Base-by-base conservation (phyloP, 2,113 vertebrate genomes). In the Pluvianellus socialis region DNA sequence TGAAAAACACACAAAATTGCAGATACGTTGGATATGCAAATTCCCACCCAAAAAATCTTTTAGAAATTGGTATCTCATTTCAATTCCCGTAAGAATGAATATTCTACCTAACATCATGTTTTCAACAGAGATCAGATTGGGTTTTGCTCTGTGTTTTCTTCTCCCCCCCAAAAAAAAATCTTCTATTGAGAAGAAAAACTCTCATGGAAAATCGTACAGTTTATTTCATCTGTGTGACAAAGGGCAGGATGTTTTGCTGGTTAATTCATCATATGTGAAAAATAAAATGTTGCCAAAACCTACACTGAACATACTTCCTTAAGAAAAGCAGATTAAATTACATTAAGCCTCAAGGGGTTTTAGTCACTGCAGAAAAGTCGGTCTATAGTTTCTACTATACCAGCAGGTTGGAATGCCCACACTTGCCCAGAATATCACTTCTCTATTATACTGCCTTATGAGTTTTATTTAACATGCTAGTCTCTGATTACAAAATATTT, bases 231-330 rank as follows among this genome's bases (percentile, higher is more conserved):
- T 88, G 62, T 94, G 32, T 91, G 71, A 91, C 53, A 94, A 79
- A 89, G 26, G 53, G 50, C 91, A 97, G 97, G 96, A 95, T 97
- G 94, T 95, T 97, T 95, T 91, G 49, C 66, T 95, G 86, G 91
- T 94, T 92, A 95, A 86, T 89, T 81, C 83, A 80, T 86, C 84
- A 70, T 80, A 14, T 80, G 68, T 93, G 77, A 90, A 95, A 94
- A 96, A 92, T 13, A 89, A 91, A 73, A 90, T 61, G 32, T 83
- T 95, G 94, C 89, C 94, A 88, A 95, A 94, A 76, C 86, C 56
- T 92, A 86, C 75, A 75, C 1, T 56, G 62, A 92, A 52, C 65
- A 67, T 92, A 94, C 89, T 86, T 96, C 87, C 89, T 94, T 82
- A 94, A 95, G 92, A 88, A 95, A 96, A 97, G 68, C 49, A 79